Evolutionary conservation across 92 coral and sea anemone species (phyloP).

Genomic region (Phenganax subtilis): DNA sequence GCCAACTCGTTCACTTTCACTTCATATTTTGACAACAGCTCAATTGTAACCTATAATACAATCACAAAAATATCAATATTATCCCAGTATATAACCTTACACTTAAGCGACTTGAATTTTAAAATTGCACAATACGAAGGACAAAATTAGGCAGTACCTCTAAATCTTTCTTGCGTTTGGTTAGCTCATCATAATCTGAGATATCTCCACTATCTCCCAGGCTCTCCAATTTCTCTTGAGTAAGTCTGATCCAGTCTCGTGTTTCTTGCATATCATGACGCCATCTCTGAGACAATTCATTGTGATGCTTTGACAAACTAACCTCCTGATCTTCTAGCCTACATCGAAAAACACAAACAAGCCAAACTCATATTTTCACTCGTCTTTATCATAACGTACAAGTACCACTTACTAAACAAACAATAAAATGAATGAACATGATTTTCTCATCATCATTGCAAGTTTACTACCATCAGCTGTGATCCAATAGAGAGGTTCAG

Average conservation of each 20-base stretch:
- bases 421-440: too few relatives aligned
- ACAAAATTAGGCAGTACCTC: background rate
- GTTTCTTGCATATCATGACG: slow-evolving; percentile 26
- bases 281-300: slow-evolving; percentile 13
- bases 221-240: background rate
- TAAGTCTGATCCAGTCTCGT: slow-evolving; percentile 15
- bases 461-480: background rate
- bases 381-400: too few relatives aligned
- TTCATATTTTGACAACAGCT: slow-evolving; percentile 27
- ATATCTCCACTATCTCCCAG: background rate
- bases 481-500: background rate
- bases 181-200: background rate
- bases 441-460: too few relatives aligned
- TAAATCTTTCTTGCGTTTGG: background rate
- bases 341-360: background rate
- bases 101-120: background rate
- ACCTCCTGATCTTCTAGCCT: slow-evolving; percentile 30
- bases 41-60: slow-evolving; percentile 21
- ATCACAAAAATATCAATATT: background rate
- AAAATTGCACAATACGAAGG: background rate
- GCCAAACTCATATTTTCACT: background rate
- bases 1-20: slow-evolving; percentile 13
- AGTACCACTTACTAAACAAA: too few relatives aligned
- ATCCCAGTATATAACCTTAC: background rate
- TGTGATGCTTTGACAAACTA: background rate